These are phyloP conservation scores for Scaptomyza tumidula DNA, from an alignment of 2,888 invertebrate species.

Conservation along the genomic window DNA sequence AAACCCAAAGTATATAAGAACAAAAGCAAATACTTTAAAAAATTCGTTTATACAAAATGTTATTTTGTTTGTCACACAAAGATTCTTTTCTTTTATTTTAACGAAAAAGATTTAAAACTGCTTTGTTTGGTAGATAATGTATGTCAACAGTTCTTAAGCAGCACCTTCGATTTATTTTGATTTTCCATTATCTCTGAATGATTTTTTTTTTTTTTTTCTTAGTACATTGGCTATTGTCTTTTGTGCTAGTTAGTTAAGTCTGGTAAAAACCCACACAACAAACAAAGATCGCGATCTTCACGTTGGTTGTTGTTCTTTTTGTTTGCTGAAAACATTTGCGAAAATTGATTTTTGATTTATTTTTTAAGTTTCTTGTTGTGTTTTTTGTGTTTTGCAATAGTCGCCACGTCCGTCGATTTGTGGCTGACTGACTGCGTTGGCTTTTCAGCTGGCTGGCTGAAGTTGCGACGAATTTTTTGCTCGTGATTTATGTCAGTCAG, in stretches of 20 bases:
- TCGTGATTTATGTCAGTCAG: constrained; percentile 77
- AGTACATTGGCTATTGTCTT: constrained; percentile 12
- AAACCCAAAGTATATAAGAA: too few relatives aligned
- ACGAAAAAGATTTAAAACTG: not conserved
- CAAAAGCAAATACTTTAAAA: too few relatives aligned
- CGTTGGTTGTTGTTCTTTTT: constrained; percentile 52
- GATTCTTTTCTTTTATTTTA: not conserved
- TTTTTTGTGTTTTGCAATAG: constrained; percentile 29
- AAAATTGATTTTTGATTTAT: constrained; percentile 75
- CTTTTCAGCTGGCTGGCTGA: constrained; percentile 30
- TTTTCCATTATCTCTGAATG: constrained; percentile 8
- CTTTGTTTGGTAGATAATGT: constrained; percentile 3
- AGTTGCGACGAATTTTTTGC: constrained; percentile 43
- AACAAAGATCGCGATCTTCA: constrained; percentile 46
- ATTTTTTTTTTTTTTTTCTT: not conserved
- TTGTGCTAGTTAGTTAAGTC: constrained; percentile 23
- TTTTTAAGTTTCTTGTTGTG: constrained; percentile 33
- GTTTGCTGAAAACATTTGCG: constrained; percentile 48
- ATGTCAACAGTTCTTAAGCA: constrained; percentile 3
- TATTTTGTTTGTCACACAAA: too few relatives aligned
- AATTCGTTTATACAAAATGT: too few relatives aligned
- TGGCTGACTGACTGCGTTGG: constrained; percentile 6
- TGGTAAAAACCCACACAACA: constrained; percentile 31
- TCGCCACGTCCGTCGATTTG: constrained; percentile 31
- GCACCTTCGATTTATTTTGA: constrained; percentile 1